phyloP scores from a whole-genome alignment of 92 coral and sea anemone genomes.

The Siderastrea siderea region DNA sequence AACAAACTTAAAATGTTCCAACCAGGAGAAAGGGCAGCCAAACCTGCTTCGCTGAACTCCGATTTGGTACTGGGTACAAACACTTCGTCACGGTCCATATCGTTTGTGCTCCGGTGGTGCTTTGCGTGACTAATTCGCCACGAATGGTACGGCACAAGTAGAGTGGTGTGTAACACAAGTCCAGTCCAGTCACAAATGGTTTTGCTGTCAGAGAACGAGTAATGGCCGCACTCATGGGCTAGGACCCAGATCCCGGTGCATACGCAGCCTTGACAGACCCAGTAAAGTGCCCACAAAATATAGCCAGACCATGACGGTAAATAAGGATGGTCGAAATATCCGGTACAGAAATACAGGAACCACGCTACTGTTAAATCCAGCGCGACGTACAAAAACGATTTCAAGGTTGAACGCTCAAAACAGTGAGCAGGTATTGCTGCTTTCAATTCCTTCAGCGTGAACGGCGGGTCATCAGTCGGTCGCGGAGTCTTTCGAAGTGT shows the following conservation, averaged over 20 bases:
- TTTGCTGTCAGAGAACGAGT: conserved; percentile 75
- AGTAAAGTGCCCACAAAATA: conserved; percentile 69
- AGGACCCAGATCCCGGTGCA: conserved; percentile 75
- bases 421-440: conserved; percentile 67
- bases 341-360: conserved; percentile 27
- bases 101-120: conserved; percentile 75
- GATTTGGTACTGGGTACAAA: conserved; percentile 66
- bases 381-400: conserved; percentile 46
- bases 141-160: conserved; percentile 75
- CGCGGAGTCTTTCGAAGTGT: conserved; percentile 58
- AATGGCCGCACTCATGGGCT: conserved; percentile 79
- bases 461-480: conserved; percentile 65
- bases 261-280: conserved; percentile 70
- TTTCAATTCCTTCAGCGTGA: conserved; percentile 71
- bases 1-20: conserved; percentile 27
- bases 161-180: conserved; percentile 55
- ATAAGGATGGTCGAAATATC: conserved; percentile 47
- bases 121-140: conserved; percentile 81
- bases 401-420: conserved; percentile 67
- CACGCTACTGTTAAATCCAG: conserved; percentile 39
- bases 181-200: conserved; percentile 58
- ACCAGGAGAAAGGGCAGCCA: conserved; percentile 8
- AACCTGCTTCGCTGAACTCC: conserved; percentile 13
- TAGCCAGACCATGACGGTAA: conserved; percentile 29
- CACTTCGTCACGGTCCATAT: conserved; percentile 73